Base-by-base conservation (phyloP, 2,797 vertebrate species). In the Pampus argenteus region DNA sequence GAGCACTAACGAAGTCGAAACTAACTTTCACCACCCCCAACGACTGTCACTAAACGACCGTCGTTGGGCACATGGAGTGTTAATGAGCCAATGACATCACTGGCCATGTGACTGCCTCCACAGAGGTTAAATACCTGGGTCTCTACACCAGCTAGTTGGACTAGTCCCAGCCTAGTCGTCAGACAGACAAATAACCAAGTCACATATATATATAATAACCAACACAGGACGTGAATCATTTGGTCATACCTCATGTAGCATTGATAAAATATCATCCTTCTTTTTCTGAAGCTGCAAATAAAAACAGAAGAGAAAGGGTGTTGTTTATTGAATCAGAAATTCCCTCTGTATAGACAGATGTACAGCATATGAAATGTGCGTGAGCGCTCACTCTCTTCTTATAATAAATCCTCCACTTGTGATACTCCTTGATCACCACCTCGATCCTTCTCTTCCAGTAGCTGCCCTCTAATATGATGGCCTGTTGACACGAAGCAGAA, bases 401-500 rank as follows among this genome's bases (percentile, higher is more conserved):
- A 83, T 98, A 96, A 91, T 99, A 99, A 88, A 97, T 99, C 90
- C 98, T 96, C 98, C 98, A 99, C 88, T 98, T 99, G 94, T 99
- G 97, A 87, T 99, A 99, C 69, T 99, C 98, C 71, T 96, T 97
- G 91, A 99, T 98, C 82, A 99, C 98, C 86, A 98, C 97, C 84
- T 99, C 97, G 2, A 99, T 98, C 84, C 96, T 94, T 10, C 97
- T 88, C 85, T 99, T 99, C 98, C 98, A 99, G 92, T 99, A 99
- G 91, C 97, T 98, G 54, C 98, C 98, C 67, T 99, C 98, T 82
- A 99, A 87, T 47, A 99, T 93, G 0, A 99, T 98, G 0, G 98
- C 96, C 98, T 99, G 81, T 44, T 36, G 71, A 86, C 15, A 25
- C 11, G 28, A 85, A 47, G 68, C 54, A 76, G 15, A 77, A 72